A percentile compares a stretch with the other conserved stretches of the same genome.
phyloP scores from a whole-genome alignment of 2,113 vertebrate species.

The Ariopsis seemanni region DNA sequence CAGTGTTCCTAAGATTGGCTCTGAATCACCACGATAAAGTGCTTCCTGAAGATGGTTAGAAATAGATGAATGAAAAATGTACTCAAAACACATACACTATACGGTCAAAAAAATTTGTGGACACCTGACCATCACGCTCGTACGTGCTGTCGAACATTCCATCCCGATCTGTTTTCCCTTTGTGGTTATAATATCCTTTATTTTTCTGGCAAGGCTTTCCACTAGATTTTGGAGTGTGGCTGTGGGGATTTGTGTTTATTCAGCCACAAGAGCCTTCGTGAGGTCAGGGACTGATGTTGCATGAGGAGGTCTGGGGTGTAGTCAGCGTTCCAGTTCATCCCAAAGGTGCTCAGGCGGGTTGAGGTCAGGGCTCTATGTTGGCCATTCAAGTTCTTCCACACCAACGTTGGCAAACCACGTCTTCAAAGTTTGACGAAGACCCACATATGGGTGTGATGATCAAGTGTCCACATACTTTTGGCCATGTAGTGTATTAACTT shows the following conservation, averaged over 20 bases:
- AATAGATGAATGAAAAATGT: not conserved
- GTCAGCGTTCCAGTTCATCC: not conserved
- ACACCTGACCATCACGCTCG: not conserved
- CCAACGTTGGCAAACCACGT: not conserved
- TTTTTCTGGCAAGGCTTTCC: not conserved
- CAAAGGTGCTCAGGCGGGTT: not conserved
- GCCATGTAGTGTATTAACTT: not conserved
- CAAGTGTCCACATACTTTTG: slow-evolving; percentile 7
- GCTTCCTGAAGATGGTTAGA: not conserved
- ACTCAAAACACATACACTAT: not conserved
- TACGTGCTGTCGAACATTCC: not conserved
- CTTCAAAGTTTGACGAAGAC: not conserved
- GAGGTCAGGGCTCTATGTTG: too few relatives aligned
- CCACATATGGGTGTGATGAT: not conserved
- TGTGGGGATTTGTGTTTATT: not conserved
- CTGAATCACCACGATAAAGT: not conserved
- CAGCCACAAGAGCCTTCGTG: not conserved
- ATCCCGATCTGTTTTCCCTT: not conserved
- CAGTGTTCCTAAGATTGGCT: not conserved
- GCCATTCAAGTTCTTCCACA: not conserved
- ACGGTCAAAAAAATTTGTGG: not conserved
- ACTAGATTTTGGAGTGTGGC: not conserved
- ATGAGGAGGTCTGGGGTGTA: not conserved
- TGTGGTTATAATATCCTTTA: not conserved
- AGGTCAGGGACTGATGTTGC: not conserved